A percentile compares a stretch with the other conserved stretches of the same genome.
Conservation (phyloP, 2,888 invertebrate genomes). For the Deilephila porcellus region DNA sequence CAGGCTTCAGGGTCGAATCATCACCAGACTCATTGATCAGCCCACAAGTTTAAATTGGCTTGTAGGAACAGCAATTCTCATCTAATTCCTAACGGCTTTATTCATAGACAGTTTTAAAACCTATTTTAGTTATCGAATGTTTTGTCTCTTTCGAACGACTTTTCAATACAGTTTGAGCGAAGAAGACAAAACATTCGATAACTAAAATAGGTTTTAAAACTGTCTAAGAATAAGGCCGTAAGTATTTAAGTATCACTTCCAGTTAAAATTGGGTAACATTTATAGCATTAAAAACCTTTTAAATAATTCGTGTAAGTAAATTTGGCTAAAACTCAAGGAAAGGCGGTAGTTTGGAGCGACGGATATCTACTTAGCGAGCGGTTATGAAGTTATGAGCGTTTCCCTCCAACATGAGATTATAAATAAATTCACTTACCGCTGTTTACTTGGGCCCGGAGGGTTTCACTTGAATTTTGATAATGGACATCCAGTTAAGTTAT, state of each 20-base stretch:
- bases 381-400: constrained; percentile 14
- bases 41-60: too few species aligned
- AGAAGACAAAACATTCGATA: too few species aligned
- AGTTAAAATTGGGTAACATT: background rate
- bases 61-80: too few species aligned
- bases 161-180: too few species aligned
- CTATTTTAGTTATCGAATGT: too few species aligned
- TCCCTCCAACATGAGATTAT: constrained; percentile 31
- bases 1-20: too few species aligned
- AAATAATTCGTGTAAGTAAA: background rate
- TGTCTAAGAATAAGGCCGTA: too few species aligned
- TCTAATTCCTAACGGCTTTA: too few species aligned
- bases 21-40: too few species aligned
- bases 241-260: background rate
- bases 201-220: too few species aligned
- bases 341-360: background rate
- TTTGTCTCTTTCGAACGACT: too few species aligned
- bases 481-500: constrained; percentile 29
- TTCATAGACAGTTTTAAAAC: too few species aligned
- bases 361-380: constrained; percentile 6
- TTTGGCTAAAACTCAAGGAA: background rate
- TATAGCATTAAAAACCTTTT: background rate
- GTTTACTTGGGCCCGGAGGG: constrained; percentile 32
- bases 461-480: constrained; percentile 35
- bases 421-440: constrained; percentile 33